Evolutionary conservation across 92 coral and sea anemone species (phyloP).

Genomic region (Phenganax marumi): DNA sequence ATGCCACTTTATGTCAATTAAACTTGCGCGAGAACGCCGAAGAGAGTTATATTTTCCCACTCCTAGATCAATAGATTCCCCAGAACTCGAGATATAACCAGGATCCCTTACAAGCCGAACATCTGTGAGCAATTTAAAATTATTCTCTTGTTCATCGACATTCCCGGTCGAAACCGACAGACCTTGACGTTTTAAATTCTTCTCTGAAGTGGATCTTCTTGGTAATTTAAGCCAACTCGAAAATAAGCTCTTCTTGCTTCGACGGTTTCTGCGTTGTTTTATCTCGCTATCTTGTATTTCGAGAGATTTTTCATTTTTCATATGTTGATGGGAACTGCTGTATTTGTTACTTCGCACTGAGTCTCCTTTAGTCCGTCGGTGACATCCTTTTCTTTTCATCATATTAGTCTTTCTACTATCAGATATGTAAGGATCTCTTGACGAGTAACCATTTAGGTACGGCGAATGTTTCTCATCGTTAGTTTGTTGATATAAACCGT

Average conservation of each 20-base stretch:
- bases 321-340: neutral
- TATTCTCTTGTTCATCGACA: conserved; percentile 26
- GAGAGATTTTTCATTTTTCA: conserved; percentile 17
- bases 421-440: conserved; percentile 17
- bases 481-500: conserved; percentile 12
- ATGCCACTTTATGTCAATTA: conserved; percentile 50
- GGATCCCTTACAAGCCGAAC: conserved; percentile 43
- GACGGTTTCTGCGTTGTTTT: conserved; percentile 4
- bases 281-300: conserved; percentile 3
- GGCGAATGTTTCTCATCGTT: neutral
- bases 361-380: conserved; percentile 33
- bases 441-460: neutral
- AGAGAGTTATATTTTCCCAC: conserved; percentile 67
- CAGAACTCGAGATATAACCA: conserved; percentile 40
- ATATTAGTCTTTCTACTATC: conserved; percentile 23
- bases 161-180: conserved; percentile 38
- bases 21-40: conserved; percentile 70
- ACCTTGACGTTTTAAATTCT: conserved; percentile 21
- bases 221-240: conserved; percentile 29
- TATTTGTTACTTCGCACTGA: conserved; percentile 30
- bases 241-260: conserved; percentile 6
- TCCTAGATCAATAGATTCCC: conserved; percentile 34
- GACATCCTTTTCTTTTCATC: conserved; percentile 41
- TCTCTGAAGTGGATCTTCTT: conserved; percentile 19
- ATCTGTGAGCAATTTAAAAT: conserved; percentile 39